A percentile compares a stretch with the other conserved stretches of the same genome.
Evolutionary conservation across 35 echinoderm and acorn worm species (phyloP).

Genomic region (Strongylocentrotus purpuratus): DNA sequence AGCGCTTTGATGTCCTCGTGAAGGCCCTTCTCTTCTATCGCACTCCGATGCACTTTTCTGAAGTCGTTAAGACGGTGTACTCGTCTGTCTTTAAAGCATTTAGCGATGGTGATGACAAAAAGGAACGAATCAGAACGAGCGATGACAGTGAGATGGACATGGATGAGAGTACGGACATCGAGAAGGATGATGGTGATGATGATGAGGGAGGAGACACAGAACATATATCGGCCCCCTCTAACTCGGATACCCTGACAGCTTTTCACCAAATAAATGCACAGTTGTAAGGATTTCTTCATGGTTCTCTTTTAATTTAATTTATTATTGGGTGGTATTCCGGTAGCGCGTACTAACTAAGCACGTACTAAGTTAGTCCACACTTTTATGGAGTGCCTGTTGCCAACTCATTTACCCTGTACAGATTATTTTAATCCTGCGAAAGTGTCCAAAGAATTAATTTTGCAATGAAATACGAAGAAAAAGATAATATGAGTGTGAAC

Average conservation of each 20-base stretch:
- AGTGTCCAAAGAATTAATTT: too few relatives aligned
- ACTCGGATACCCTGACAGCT: conserved; percentile 47
- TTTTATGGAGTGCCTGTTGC: too few relatives aligned
- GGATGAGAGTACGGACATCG: conserved; percentile 48
- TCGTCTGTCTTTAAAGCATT: conserved; percentile 66
- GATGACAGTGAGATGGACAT: conserved; percentile 23
- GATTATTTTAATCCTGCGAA: too few relatives aligned
- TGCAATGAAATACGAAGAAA: too few relatives aligned
- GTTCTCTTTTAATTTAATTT: too few relatives aligned
- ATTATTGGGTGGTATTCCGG: too few relatives aligned
- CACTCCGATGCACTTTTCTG: conserved; percentile 37
- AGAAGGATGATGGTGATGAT: conserved; percentile 35
- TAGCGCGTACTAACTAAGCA: too few relatives aligned
- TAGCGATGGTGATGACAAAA: conserved; percentile 37
- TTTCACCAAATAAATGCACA: conserved; percentile 80
- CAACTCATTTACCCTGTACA: too few relatives aligned
- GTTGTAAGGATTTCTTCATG: conserved; percentile 54
- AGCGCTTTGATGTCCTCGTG: conserved; percentile 56
- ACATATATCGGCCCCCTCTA: not conserved
- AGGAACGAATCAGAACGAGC: not conserved
- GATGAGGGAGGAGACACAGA: conserved; percentile 46
- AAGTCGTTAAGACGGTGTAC: conserved; percentile 60
- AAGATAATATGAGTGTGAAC: too few relatives aligned
- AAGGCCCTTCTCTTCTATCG: conserved; percentile 65
- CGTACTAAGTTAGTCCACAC: too few relatives aligned